A percentile compares a stretch with the other conserved stretches of the same genome.
phyloP scores from a whole-genome alignment of 2,888 invertebrate genomes.

The Epinotia bilunana region DNA sequence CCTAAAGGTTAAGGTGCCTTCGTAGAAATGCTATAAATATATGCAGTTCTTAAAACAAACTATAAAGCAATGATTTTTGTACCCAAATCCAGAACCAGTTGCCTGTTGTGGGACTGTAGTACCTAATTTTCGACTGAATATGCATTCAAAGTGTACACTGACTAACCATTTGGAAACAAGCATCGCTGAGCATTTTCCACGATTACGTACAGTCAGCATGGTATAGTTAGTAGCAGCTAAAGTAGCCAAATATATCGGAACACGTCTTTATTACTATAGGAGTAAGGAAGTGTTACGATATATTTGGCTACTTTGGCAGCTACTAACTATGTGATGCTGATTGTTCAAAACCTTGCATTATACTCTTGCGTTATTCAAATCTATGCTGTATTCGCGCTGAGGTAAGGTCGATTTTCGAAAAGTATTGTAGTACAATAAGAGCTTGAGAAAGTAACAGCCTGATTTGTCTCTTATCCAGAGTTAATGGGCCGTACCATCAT shows the following conservation, averaged over 20 bases:
- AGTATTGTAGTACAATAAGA: background rate
- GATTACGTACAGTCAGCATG: background rate
- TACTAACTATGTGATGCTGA: no score
- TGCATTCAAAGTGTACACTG: background rate
- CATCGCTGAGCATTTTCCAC: background rate
- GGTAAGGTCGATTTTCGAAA: background rate
- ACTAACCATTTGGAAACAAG: constrained; percentile 4
- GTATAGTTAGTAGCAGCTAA: no score
- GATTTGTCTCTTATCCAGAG: constrained; percentile 62
- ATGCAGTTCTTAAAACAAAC: no score
- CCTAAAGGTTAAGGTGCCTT: no score
- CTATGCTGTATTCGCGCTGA: background rate
- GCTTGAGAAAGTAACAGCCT: constrained; percentile 20
- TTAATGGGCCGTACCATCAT: constrained; percentile 71
- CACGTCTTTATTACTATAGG: no score
- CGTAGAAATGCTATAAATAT: no score
- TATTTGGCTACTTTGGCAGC: no score
- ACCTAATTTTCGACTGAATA: background rate
- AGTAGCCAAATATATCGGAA: no score
- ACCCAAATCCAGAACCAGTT: no score
- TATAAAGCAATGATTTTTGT: no score
- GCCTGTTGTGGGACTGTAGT: background rate
- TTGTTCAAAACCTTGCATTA: background rate
- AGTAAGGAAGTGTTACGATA: no score
- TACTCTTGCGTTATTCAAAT: background rate